A percentile compares a stretch with the other conserved stretches of the same genome.
Evolutionary conservation across 1,140 invertebrate species (phyloP).

Genomic region (Steinernema feltiae): DNA sequence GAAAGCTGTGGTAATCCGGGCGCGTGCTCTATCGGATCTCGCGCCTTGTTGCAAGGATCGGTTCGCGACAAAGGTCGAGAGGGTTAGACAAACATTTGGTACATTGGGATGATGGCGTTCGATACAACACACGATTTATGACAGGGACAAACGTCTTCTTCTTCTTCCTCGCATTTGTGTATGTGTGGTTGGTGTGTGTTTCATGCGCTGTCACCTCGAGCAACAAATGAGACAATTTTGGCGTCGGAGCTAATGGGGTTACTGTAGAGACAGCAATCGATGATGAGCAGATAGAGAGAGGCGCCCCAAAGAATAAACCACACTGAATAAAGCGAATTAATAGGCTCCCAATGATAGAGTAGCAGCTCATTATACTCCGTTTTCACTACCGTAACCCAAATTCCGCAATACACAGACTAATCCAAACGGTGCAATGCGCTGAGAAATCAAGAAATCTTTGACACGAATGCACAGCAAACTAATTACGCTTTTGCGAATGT

Average conservation of each 20-base stretch:
- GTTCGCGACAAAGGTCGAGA: slow-evolving; percentile 3
- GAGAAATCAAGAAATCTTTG: too few species aligned
- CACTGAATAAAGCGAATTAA: too few species aligned
- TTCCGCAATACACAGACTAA: too few species aligned
- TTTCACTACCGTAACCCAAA: too few species aligned
- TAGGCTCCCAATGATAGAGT: too few species aligned
- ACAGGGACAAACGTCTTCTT: background rate
- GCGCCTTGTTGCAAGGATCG: slow-evolving; percentile 9
- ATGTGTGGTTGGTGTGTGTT: background rate
- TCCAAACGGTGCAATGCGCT: too few species aligned
- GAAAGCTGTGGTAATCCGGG: slow-evolving; percentile 1
- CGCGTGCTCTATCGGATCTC: slow-evolving; percentile 12
- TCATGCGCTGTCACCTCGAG: background rate
- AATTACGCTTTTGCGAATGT: background rate
- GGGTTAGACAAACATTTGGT: slow-evolving; percentile 15
- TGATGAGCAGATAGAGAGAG: too few species aligned
- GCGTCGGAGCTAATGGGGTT: too few species aligned
- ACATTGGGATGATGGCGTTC: background rate
- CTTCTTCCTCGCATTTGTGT: background rate
- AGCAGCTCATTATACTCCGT: too few species aligned
- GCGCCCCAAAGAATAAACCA: too few species aligned
- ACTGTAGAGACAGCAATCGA: too few species aligned
- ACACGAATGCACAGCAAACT: background rate
- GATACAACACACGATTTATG: background rate
- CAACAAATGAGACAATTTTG: background rate